Percentiles rank a stretch among this genome's conserved stretches.
These are phyloP conservation scores for Microcebus griseorufus DNA, from an alignment of 2,113 vertebrate species.

Conservation along the genomic window DNA sequence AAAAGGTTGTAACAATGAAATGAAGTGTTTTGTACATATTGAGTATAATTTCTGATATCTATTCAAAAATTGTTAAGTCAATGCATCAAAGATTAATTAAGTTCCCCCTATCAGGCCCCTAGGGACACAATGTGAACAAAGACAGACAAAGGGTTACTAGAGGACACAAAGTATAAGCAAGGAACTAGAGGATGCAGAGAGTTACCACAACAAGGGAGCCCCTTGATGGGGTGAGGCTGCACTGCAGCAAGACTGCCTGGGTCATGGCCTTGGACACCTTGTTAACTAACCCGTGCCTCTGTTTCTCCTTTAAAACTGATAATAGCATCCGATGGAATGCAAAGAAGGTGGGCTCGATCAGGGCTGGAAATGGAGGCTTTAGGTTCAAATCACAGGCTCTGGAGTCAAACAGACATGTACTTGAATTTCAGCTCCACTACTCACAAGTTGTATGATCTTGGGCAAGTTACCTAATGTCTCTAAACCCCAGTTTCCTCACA, in stretches of 20 bases:
- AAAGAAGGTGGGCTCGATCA: background rate
- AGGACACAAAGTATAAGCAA: constrained; percentile 43
- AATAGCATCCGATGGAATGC: background rate
- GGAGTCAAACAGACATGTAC: background rate
- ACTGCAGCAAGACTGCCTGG: background rate
- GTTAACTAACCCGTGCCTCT: constrained; percentile 9
- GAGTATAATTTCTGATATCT: background rate
- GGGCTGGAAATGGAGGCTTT: background rate
- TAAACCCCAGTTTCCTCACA: background rate
- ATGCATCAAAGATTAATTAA: constrained; percentile 43
- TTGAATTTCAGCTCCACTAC: constrained; percentile 18
- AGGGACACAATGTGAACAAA: background rate
- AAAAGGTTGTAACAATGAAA: background rate
- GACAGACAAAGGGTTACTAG: background rate
- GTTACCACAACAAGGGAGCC: background rate
- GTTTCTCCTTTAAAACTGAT: constrained; percentile 51
- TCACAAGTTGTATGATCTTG: background rate
- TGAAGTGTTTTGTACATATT: background rate
- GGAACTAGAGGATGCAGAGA: background rate
- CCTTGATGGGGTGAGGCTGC: background rate
- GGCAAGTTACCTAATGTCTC: constrained; percentile 8
- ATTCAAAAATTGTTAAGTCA: constrained; percentile 28
- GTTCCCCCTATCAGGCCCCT: background rate
- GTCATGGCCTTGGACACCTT: background rate
- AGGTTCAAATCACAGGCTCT: background rate